phyloP scores from a whole-genome alignment of 2,113 vertebrate species.

The Phyllopteryx taeniolatus region DNA sequence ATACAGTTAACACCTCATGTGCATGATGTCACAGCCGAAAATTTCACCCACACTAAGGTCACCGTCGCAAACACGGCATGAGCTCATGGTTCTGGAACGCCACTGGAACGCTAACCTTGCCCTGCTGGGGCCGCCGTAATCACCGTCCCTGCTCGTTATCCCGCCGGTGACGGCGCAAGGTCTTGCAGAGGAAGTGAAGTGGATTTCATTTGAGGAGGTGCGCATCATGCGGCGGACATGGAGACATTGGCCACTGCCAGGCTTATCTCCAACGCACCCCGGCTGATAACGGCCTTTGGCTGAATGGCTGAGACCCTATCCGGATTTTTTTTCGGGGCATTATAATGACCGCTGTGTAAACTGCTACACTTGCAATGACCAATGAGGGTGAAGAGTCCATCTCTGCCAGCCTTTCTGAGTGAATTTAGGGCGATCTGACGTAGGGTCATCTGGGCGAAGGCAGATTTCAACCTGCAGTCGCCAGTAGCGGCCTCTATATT shows the following conservation, averaged over 20 bases:
- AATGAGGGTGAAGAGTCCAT: not conserved
- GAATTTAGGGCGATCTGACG: not conserved
- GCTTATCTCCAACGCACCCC: not conserved
- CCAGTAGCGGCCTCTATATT: no score
- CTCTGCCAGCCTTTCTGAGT: not conserved
- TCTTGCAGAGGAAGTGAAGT: not conserved
- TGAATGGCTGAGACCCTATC: not conserved
- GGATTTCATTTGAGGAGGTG: not conserved
- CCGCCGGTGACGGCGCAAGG: not conserved
- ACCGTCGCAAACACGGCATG: not conserved
- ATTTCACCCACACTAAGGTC: not conserved
- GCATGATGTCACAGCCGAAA: not conserved
- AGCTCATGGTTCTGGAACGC: slow-evolving; percentile 2
- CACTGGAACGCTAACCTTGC: not conserved
- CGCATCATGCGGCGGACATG: not conserved
- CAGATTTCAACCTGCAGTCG: no score
- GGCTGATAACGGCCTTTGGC: not conserved
- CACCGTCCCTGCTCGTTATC: not conserved
- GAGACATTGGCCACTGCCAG: not conserved
- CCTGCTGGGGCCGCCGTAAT: not conserved
- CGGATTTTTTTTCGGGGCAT: not conserved
- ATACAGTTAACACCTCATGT: not conserved
- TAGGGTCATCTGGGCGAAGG: no score
- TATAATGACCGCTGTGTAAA: not conserved
- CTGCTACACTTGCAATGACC: not conserved